Conservation (phyloP, 2,797 vertebrate genomes). For the Lateolabrax maculatus region DNA sequence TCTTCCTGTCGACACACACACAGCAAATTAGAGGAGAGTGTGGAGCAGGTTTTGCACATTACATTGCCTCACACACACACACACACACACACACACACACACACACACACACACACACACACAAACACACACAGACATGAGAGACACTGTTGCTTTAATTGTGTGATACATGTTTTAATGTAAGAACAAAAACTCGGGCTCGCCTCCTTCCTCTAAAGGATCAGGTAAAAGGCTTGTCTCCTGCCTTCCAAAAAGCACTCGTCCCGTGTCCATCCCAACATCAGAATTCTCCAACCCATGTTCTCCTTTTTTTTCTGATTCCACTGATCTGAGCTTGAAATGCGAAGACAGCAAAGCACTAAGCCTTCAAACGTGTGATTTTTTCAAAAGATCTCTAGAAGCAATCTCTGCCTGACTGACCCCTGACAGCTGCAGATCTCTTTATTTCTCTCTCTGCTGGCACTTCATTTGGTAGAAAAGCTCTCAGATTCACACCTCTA, state of each 20-base stretch:
- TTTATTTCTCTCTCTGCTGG: constrained; percentile 93
- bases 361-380: constrained; percentile 98
- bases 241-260: constrained; percentile 79
- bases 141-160: constrained; percentile 80
- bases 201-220: constrained; percentile 83
- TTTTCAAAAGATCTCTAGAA: constrained; percentile 98
- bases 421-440: constrained; percentile 95
- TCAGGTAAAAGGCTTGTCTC: constrained; percentile 88
- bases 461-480: constrained; percentile 96
- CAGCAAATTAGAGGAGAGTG: constrained; percentile 75
- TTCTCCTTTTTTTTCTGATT: constrained; percentile 83
- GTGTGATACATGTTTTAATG: constrained; percentile 78
- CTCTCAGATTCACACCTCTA: constrained; percentile 95
- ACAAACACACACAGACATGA: constrained; percentile 60
- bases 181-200: constrained; percentile 84
- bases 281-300: constrained; percentile 90
- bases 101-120: constrained; percentile 43
- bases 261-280: constrained; percentile 90
- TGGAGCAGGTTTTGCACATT: constrained; percentile 65
- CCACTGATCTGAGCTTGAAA: constrained; percentile 97
- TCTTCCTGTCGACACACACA: constrained; percentile 53
- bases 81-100: constrained; percentile 62
- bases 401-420: constrained; percentile 97
- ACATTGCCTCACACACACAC: constrained; percentile 44
- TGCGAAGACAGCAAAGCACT: constrained; percentile 93